Evolutionary conservation across 2,888 invertebrate species (phyloP).

Genomic region (Tuberolachnus salignus): DNA sequence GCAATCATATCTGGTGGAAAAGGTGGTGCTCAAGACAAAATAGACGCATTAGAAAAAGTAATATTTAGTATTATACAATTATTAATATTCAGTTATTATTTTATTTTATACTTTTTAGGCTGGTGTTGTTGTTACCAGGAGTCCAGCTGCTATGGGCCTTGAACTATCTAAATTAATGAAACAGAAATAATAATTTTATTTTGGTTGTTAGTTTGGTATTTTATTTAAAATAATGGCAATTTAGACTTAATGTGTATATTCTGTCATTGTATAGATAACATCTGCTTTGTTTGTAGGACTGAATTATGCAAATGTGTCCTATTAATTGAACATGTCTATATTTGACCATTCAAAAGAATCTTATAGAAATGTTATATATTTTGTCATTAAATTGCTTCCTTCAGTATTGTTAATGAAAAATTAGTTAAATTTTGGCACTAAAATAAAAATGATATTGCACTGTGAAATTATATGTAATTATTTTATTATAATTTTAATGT

Average conservation of each 20-base stretch:
- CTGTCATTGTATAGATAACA: slow-evolving; percentile 26
- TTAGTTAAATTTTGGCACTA: not conserved
- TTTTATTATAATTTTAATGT: not conserved
- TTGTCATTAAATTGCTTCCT: slow-evolving; percentile 4
- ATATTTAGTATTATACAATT: slow-evolving; percentile 19
- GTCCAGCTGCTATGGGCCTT: slow-evolving; percentile 94
- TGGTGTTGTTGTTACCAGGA: slow-evolving; percentile 91
- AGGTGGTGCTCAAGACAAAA: slow-evolving; percentile 97
- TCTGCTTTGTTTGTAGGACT: slow-evolving; percentile 3
- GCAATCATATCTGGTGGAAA: slow-evolving; percentile 99
- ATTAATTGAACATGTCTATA: slow-evolving; percentile 18
- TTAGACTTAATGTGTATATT: slow-evolving; percentile 17
- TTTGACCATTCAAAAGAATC: not conserved
- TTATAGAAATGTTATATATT: not conserved
- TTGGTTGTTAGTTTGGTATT: slow-evolving; percentile 46
- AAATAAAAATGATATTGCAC: not conserved
- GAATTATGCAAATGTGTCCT: not conserved
- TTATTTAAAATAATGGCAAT: slow-evolving; percentile 12
- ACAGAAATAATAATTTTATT: slow-evolving; percentile 1
- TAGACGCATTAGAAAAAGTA: slow-evolving; percentile 85
- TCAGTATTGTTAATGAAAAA: not conserved
- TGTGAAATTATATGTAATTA: not conserved
- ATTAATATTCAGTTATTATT: not conserved
- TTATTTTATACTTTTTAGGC: slow-evolving; percentile 66
- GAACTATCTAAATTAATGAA: slow-evolving; percentile 87